A percentile compares a stretch with the other conserved stretches of the same genome.
Conservation (phyloP, 2,888 invertebrate species). For the Mesorhabditis spiculigera region DNA sequence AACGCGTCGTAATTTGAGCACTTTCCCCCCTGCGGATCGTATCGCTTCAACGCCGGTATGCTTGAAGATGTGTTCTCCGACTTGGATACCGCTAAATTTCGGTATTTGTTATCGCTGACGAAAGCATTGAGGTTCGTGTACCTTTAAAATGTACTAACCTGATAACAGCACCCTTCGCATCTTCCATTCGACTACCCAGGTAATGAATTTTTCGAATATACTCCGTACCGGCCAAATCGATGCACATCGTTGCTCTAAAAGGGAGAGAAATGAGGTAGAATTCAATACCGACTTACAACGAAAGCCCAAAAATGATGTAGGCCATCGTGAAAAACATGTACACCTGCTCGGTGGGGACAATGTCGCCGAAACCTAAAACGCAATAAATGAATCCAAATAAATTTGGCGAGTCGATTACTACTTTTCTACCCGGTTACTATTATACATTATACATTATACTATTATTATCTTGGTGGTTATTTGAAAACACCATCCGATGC, state of each 20-base stretch:
- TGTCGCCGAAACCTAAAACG: constrained; percentile 53
- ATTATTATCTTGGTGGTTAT: too few relatives aligned
- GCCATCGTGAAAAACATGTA: constrained; percentile 58
- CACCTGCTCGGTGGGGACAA: constrained; percentile 56
- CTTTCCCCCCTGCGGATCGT: constrained; percentile 55
- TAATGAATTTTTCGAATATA: constrained; percentile 57
- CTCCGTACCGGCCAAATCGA: constrained; percentile 57
- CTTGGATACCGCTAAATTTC: constrained; percentile 49
- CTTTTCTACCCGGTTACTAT: not conserved
- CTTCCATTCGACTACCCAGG: constrained; percentile 57
- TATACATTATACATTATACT: too few relatives aligned
- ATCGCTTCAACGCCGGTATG: constrained; percentile 57
- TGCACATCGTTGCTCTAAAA: constrained; percentile 57
- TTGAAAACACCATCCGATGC: too few relatives aligned
- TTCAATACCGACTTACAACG: constrained; percentile 36
- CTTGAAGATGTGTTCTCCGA: constrained; percentile 54
- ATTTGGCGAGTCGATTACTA: not conserved
- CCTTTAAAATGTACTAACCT: constrained; percentile 19
- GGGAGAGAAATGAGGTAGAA: not conserved
- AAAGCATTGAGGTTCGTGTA: not conserved
- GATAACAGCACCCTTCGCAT: constrained; percentile 56
- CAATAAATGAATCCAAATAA: not conserved
- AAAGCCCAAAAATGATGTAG: constrained; percentile 57
- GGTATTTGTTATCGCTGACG: not conserved
- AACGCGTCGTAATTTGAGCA: constrained; percentile 15